A percentile compares a stretch with the other conserved stretches of the same genome.
Conservation (phyloP, 2,113 vertebrate species). For the Erythrolamprus reginae region DNA sequence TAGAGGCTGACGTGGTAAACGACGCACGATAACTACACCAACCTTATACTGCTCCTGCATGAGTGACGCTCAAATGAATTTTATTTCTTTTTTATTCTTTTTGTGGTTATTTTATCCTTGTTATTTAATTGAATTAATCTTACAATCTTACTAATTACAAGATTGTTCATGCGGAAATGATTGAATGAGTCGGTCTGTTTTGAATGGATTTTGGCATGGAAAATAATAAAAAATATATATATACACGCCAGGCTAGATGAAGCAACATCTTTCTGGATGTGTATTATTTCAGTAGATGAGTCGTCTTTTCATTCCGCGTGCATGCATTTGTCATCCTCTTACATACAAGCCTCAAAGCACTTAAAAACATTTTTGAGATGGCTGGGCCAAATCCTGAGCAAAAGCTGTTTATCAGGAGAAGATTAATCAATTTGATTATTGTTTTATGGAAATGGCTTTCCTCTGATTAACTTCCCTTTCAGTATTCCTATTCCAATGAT, state of each 20-base stretch:
- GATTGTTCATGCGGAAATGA: constrained; percentile 26
- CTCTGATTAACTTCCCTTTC: constrained; percentile 1
- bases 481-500: too few relatives aligned
- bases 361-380: constrained; percentile 52
- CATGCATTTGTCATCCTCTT: constrained; percentile 47
- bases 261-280: constrained; percentile 36
- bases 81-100: background rate
- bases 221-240: background rate
- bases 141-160: background rate
- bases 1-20: constrained; percentile 51
- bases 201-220: constrained; percentile 39
- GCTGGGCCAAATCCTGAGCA: constrained; percentile 41
- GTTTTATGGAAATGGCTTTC: constrained; percentile 44
- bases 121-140: constrained; percentile 16
- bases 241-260: constrained; percentile 21
- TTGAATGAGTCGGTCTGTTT: constrained; percentile 28
- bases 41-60: constrained; percentile 30
- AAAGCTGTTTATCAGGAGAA: constrained; percentile 46
- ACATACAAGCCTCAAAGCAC: constrained; percentile 44
- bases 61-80: background rate
- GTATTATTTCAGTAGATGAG: constrained; percentile 42
- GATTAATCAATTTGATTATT: constrained; percentile 49
- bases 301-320: constrained; percentile 45
- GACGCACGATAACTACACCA: constrained; percentile 20
- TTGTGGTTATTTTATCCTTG: background rate